Conservation (phyloP, 2,113 vertebrate genomes). For the Odocoileus hemionus region DNA sequence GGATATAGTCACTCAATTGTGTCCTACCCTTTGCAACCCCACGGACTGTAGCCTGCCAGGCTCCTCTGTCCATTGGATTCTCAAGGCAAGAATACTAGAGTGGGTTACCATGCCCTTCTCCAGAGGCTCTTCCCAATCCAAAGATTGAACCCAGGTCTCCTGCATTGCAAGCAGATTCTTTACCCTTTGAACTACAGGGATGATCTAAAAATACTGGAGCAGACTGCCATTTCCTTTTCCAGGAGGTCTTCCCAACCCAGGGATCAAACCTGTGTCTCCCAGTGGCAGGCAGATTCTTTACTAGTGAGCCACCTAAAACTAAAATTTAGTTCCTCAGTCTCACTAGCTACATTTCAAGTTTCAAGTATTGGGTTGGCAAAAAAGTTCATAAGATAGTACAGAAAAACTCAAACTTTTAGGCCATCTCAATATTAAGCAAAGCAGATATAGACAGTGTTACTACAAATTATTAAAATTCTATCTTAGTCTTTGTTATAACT, state of each 20-base stretch:
- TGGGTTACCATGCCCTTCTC: background rate
- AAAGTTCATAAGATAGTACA: background rate
- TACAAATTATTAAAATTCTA: background rate
- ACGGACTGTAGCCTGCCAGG: background rate
- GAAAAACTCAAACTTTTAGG: background rate
- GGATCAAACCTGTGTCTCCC: background rate
- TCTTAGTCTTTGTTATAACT: background rate
- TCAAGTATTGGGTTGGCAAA: background rate
- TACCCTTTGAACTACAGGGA: background rate
- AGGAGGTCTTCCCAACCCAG: background rate
- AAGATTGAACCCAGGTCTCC: background rate
- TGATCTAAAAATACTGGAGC: background rate
- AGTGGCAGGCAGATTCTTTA: background rate
- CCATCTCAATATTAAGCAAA: background rate
- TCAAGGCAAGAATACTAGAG: background rate
- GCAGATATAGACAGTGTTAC: background rate
- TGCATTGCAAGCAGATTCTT: background rate
- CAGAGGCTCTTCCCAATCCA: background rate
- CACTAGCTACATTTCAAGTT: background rate
- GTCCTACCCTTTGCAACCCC: no score
- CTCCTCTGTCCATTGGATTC: background rate
- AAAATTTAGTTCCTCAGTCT: background rate
- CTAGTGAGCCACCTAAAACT: background rate
- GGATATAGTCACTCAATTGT: no score
- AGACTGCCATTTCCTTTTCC: background rate